Evolutionary conservation across 1,140 invertebrate genomes (phyloP).

Genomic region (Sesamia nonagrioides): DNA sequence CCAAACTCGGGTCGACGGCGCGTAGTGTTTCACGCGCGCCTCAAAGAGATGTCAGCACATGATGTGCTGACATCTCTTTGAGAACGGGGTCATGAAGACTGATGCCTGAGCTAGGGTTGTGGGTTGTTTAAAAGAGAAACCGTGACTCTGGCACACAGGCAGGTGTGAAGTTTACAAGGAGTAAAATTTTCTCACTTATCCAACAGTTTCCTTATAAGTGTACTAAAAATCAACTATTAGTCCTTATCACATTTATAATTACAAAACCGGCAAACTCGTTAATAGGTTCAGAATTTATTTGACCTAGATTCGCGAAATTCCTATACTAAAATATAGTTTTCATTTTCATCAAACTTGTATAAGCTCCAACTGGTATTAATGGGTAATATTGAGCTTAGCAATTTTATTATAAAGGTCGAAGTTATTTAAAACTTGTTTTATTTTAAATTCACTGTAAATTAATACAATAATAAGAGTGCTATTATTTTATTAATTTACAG

Average conservation of each 20-base stretch:
- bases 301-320: conserved; percentile 25
- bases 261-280: conserved; percentile 34
- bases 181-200: neutral
- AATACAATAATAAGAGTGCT: too few species aligned
- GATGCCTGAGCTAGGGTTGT: too few species aligned
- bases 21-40: too few species aligned
- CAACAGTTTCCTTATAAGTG: neutral
- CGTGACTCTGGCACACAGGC: too few species aligned
- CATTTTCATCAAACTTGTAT: conserved; percentile 28
- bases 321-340: conserved; percentile 27
- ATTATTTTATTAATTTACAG: too few species aligned
- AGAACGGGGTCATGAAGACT: too few species aligned
- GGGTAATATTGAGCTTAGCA: conserved; percentile 22
- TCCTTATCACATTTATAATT: conserved; percentile 3
- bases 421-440: neutral
- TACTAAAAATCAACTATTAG: neutral
- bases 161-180: too few species aligned
- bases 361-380: conserved; percentile 20
- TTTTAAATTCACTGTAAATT: too few species aligned
- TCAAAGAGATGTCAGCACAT: too few species aligned
- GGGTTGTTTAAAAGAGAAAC: too few species aligned
- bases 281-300: conserved; percentile 30
- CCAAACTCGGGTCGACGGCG: too few species aligned
- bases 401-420: neutral
- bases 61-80: too few species aligned